Percentiles rank a stretch among this genome's conserved stretches.
Evolutionary conservation across 2,113 vertebrate species (phyloP).

Genomic region (Butorides virescens): DNA sequence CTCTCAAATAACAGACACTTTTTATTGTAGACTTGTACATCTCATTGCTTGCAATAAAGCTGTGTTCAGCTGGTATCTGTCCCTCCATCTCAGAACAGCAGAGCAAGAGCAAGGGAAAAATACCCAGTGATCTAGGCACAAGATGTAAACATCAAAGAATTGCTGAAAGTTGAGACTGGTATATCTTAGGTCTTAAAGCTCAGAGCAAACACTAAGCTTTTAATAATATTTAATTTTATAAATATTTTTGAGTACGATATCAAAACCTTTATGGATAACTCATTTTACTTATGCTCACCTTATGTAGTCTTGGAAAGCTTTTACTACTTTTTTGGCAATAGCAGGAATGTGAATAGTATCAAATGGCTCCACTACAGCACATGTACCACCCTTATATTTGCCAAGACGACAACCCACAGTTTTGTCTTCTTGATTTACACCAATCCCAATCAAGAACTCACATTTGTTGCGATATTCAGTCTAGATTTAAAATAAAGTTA

Average conservation of each 20-base stretch:
- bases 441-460: constrained; percentile 92
- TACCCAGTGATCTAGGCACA: neutral
- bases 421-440: constrained; percentile 90
- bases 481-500: constrained; percentile 73
- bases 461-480: constrained; percentile 97
- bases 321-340: constrained; percentile 86
- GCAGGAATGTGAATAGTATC: constrained; percentile 88
- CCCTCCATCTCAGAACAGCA: neutral
- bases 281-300: constrained; percentile 75
- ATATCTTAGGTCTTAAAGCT: neutral
- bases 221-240: neutral
- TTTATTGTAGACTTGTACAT: neutral
- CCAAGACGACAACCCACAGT: constrained; percentile 93
- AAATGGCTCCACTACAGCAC: constrained; percentile 89
- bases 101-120: neutral
- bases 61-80: neutral
- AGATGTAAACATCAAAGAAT: neutral
- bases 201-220: neutral
- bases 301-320: constrained; percentile 91
- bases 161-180: neutral
- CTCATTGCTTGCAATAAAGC: neutral
- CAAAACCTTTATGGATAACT: neutral
- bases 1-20: neutral
- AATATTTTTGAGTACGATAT: neutral
- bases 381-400: constrained; percentile 95